Base-by-base conservation (phyloP, 2,113 vertebrate species). In the Micronycteris hirsuta region DNA sequence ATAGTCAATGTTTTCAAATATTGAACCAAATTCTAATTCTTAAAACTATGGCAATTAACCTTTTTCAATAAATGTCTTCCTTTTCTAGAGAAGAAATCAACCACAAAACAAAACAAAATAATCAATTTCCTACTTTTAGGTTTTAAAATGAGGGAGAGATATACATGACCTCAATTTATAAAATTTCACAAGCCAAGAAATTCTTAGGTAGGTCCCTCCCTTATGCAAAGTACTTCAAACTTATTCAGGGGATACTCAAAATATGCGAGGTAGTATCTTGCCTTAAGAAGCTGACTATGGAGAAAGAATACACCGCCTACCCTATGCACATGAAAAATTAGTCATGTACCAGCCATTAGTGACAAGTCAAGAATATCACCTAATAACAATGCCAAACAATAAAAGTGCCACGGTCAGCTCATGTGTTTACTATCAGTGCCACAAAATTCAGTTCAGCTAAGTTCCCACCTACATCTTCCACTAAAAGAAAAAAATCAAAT, bases 21-120 rank as follows among this genome's bases (percentile, higher is more conserved):
- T 0, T 56, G 28, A 86, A 24, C 38, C 58, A 52, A 89, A 74
- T 38, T 77, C 20, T 78, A 67, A 90, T 77, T 68, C 71, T 93
- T 81, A 73, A 90, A 92, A 88, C 14, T 10, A n/a, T 73, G 26
- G 65, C 33, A 77, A 93, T 31, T 91, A 24, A 86, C 36, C 76
- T 85, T 47, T 74, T 82, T 90, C 38, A 68, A 87, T 12, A 89
- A 91, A 81, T 9, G 24, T 38, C 65, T 96, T 89, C 67, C 6
- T 45, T 52, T 80, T 93, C 61, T 86, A 90, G 47, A 73, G 47
- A 81, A 91, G 43, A 95, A 81, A 73, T 36, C 41, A 92, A 87
- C 28, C 26, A 78, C 38, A 94, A 86, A 84, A 61, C 38, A 94
- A 86, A 84, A 61, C 33, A 85, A 94, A 92, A 84, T 31, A 45